Percentiles rank a stretch among this genome's conserved stretches.
phyloP scores from a whole-genome alignment of 2,797 vertebrate species.

The Lacerta bilineata region DNA sequence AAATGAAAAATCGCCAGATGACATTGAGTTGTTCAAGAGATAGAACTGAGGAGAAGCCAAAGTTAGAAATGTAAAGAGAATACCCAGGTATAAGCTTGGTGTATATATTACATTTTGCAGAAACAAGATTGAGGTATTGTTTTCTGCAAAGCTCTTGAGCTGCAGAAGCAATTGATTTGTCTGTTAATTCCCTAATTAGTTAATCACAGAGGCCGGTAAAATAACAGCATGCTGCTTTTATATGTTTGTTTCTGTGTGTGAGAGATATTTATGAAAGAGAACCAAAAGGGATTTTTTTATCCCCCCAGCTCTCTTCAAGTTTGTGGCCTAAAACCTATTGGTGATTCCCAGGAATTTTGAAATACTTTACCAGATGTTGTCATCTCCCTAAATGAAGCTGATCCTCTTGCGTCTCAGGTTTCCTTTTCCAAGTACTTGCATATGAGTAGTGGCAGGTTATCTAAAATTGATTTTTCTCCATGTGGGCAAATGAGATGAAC shows the following conservation, averaged over 20 bases:
- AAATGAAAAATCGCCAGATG: background rate
- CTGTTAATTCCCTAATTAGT: background rate
- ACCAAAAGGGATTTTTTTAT: background rate
- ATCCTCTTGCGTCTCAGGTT: background rate
- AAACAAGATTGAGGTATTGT: background rate
- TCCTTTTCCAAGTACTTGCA: background rate
- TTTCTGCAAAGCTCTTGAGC: background rate
- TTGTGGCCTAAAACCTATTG: background rate
- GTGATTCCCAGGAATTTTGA: background rate
- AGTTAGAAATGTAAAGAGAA: background rate
- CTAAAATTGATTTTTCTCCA: background rate
- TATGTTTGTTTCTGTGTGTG: background rate
- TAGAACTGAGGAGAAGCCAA: background rate
- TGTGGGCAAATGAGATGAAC: background rate
- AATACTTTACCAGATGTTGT: background rate
- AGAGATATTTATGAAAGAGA: background rate
- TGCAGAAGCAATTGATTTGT: background rate
- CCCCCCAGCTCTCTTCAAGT: background rate
- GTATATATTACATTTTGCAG: background rate
- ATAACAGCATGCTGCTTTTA: background rate
- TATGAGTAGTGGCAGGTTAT: background rate
- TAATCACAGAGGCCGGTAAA: background rate
- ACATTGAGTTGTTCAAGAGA: background rate
- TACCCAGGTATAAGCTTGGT: background rate
- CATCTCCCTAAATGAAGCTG: background rate